Conservation (phyloP, 2,113 vertebrate genomes). For the Burhinus oedicnemus region DNA sequence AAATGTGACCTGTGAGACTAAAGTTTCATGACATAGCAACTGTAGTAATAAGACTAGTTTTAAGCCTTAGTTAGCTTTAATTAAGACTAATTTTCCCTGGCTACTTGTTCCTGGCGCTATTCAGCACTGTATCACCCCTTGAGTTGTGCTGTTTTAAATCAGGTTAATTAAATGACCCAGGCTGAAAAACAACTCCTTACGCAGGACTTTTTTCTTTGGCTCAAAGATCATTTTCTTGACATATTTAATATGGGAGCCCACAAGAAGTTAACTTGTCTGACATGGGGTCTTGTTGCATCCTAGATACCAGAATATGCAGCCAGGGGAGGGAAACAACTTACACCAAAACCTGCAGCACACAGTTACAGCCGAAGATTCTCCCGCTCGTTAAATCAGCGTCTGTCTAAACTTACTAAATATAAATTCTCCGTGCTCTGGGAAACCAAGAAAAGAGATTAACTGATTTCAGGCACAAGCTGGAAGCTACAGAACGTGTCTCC, state of each 20-base stretch:
- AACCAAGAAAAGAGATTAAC: neutral
- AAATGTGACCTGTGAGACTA: constrained; percentile 2
- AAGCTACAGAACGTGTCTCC: neutral
- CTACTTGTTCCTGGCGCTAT: neutral
- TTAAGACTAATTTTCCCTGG: neutral
- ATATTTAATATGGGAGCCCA: neutral
- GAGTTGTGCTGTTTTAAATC: neutral
- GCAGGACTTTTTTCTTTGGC: neutral
- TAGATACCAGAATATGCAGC: neutral
- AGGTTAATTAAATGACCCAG: neutral
- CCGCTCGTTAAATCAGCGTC: neutral
- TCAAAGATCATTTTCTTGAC: neutral
- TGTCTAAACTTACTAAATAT: neutral
- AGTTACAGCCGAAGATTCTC: neutral
- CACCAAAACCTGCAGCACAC: rapidly evolving
- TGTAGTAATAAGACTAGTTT: neutral
- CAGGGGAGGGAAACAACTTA: neutral
- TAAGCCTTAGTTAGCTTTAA: neutral
- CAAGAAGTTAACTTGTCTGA: neutral
- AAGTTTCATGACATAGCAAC: neutral
- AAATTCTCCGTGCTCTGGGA: neutral
- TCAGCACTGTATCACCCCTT: neutral
- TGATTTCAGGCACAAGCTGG: neutral
- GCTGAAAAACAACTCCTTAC: neutral
- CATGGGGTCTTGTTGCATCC: neutral